Evolutionary conservation across 2,888 invertebrate genomes (phyloP).

Genomic region (Argyra leucocephala): DNA sequence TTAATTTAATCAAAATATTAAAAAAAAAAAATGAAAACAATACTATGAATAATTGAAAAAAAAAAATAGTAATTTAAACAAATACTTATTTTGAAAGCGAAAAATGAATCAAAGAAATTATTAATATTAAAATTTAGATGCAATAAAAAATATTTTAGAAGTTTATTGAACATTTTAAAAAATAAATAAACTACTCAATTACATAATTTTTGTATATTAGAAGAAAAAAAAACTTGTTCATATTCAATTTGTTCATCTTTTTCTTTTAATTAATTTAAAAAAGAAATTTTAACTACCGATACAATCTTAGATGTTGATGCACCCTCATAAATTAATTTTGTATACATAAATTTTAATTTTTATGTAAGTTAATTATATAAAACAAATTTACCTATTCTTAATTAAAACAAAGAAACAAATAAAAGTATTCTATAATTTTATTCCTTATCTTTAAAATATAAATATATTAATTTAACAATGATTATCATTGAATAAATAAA

Average conservation of each 20-base stretch:
- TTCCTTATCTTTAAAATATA: neutral
- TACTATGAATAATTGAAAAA: too few relatives aligned
- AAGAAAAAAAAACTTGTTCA: too few relatives aligned
- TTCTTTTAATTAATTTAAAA: too few relatives aligned
- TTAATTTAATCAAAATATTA: neutral
- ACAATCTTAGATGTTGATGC: neutral
- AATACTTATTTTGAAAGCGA: too few relatives aligned
- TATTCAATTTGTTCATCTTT: too few relatives aligned
- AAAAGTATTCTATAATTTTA: slow-evolving; percentile 1
- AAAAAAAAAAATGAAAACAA: neutral
- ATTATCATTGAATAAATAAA: neutral
- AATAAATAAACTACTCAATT: too few relatives aligned
- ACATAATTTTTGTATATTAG: too few relatives aligned
- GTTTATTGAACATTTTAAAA: too few relatives aligned
- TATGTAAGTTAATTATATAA: neutral
- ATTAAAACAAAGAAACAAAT: neutral
- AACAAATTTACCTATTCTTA: neutral
- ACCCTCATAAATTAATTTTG: neutral
- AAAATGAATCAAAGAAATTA: neutral
- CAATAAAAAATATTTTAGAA: neutral
- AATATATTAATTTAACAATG: neutral
- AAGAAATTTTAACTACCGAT: neutral
- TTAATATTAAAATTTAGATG: neutral
- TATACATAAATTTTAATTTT: neutral
- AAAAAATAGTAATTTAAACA: too few relatives aligned